Base-by-base conservation (phyloP, 2,888 invertebrate genomes). In the Thymelicus sylvestris region DNA sequence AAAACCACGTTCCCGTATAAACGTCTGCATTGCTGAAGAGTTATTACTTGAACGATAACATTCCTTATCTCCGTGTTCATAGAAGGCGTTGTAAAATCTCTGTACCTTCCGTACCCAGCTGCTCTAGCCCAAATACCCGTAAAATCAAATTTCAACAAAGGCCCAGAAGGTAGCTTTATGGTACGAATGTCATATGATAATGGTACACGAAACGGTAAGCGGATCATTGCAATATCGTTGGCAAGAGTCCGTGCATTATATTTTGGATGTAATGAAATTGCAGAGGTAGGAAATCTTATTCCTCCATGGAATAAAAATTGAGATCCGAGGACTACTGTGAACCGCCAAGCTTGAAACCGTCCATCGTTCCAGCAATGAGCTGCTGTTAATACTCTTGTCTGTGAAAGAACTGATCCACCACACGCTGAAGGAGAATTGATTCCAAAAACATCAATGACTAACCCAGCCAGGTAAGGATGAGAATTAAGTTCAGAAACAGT, bases 321-420 rank as follows among this genome's bases (percentile, higher is more conserved):
- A 7, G 90, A 86, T 8, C 90, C 91, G 10, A 91, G 77, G 6
- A 91, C 91, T 3, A 84, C 87, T 3, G 88, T 87, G 74, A 90
- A 84, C 31, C 83, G 80, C 79, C 81, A 82, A 7, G 88, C 91
- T 76, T 85, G 85, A 74, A 81, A 79, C 67, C 81, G 76, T 57
- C 90, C 90, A 68, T 90, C 90, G 68, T 76, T 81, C 89, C 90
- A 91, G 76, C 91, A 91, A 75, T 91, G 91, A 10, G 91, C 91
- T 2, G 91, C 91, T 8, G 91, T 91, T 8, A 91, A 73, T 4
- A 91, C 80, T 74, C 85, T 86, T 8, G 78, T 80, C 13, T 79
- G 66, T 0, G 87, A 80, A 6, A 91, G 72, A 6, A 91, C 77
- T 0, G 91, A 86, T 48, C 90, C 90, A 7, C 91, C 91, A 66